phyloP scores from a whole-genome alignment of 1,140 invertebrate genomes.

The Zophobas atratus region DNA sequence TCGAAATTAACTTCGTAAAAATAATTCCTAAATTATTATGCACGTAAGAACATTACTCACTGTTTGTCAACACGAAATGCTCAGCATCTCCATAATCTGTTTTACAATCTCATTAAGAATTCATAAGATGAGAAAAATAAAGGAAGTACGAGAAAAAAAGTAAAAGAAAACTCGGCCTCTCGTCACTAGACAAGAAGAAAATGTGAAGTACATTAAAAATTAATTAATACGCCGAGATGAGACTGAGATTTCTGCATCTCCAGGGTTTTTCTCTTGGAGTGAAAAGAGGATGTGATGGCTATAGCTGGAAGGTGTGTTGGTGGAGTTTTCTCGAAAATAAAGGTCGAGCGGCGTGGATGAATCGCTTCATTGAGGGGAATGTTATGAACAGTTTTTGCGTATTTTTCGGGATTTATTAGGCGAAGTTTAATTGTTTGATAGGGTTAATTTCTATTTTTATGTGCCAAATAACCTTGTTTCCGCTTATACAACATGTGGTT shows the following conservation, averaged over 20 bases:
- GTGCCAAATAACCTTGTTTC: no score
- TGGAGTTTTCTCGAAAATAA: background rate
- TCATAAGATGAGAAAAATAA: constrained; percentile 55
- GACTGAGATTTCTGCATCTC: constrained; percentile 58
- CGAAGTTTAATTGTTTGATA: no score
- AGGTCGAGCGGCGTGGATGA: background rate
- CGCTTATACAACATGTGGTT: no score
- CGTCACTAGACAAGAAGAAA: constrained; percentile 58
- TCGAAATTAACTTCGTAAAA: constrained; percentile 2
- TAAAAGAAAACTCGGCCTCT: constrained; percentile 40
- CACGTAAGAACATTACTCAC: constrained; percentile 24
- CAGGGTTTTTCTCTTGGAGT: constrained; percentile 22
- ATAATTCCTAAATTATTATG: constrained; percentile 21
- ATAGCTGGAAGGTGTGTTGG: background rate
- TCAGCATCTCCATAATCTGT: constrained; percentile 54
- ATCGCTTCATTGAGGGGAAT: no score
- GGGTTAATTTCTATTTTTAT: no score
- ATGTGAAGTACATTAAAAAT: constrained; percentile 63
- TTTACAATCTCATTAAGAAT: constrained; percentile 61
- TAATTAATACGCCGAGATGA: constrained; percentile 62
- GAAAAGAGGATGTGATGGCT: background rate
- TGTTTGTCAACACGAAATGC: constrained; percentile 37
- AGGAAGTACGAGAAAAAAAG: constrained; percentile 49
- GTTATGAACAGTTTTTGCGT: no score
- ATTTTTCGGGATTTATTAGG: no score